Percentiles rank a stretch among this genome's conserved stretches.
Evolutionary conservation across 64 coral and sea anemone genomes (phyloP).

Genomic region (Actinia equina): DNA sequence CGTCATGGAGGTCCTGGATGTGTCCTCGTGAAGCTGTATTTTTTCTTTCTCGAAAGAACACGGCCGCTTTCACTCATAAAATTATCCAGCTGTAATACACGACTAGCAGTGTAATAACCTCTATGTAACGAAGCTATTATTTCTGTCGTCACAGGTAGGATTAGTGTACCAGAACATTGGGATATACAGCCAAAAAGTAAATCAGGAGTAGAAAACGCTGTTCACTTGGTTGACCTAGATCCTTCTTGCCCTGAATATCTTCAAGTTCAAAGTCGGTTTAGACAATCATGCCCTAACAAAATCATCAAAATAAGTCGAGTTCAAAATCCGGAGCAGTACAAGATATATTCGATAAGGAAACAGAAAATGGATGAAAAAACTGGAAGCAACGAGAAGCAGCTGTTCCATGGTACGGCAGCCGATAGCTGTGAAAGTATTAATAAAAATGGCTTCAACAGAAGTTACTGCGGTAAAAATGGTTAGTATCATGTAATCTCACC

Average conservation of each 20-base stretch:
- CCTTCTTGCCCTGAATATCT: neutral
- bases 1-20: too few species aligned
- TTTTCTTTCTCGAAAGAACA: too few species aligned
- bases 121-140: too few species aligned
- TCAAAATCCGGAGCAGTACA: constrained; percentile 67
- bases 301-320: constrained; percentile 60
- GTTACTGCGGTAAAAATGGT: constrained; percentile 68
- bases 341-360: constrained; percentile 40
- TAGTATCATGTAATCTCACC: neutral
- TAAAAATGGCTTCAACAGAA: constrained; percentile 69
- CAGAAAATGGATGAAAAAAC: constrained; percentile 68
- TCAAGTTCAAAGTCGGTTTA: neutral
- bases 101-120: too few species aligned
- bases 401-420: constrained; percentile 67
- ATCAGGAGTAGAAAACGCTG: constrained; percentile 28
- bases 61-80: too few species aligned
- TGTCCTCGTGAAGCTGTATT: too few species aligned
- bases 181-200: constrained; percentile 49
- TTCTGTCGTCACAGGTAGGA: neutral
- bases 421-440: constrained; percentile 37
- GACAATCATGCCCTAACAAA: neutral
- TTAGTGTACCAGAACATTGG: constrained; percentile 48
- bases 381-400: constrained; percentile 63
- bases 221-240: constrained; percentile 58
- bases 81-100: too few species aligned